Conservation (phyloP, 2,797 vertebrate genomes). For the Platyrinchus mystaceus region DNA sequence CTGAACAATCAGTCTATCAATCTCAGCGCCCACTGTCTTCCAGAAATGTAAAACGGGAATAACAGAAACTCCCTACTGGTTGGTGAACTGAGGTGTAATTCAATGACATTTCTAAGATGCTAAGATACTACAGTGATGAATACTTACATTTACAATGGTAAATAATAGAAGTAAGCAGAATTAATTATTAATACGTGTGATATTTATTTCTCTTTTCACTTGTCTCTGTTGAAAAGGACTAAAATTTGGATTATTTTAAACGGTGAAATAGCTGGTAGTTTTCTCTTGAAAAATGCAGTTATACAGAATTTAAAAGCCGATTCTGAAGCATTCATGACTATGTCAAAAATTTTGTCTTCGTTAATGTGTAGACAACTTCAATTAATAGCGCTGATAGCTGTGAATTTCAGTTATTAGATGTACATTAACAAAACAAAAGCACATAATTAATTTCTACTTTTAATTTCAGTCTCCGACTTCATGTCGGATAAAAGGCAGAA, state of each 20-base stretch:
- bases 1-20: not conserved
- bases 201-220: not conserved
- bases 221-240: not conserved
- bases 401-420: not conserved
- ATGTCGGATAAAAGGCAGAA: not conserved
- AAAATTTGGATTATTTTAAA: not conserved
- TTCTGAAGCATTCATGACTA: rapidly evolving
- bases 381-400: not conserved
- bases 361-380: not conserved
- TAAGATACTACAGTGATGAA: not conserved
- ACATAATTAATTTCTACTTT: not conserved
- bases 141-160: not conserved
- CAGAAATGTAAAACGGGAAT: not conserved
- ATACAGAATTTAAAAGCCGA: not conserved
- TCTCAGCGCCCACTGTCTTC: not conserved
- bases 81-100: not conserved
- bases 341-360: not conserved
- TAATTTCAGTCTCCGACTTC: not conserved
- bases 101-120: not conserved
- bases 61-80: not conserved
- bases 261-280: not conserved
- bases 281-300: not conserved
- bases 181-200: not conserved
- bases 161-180: not conserved
- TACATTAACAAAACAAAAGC: not conserved